Percentiles rank a stretch among this genome's conserved stretches.
These are phyloP conservation scores for Aix galericulata DNA, from an alignment of 2,113 vertebrate species.

Conservation along the genomic window DNA sequence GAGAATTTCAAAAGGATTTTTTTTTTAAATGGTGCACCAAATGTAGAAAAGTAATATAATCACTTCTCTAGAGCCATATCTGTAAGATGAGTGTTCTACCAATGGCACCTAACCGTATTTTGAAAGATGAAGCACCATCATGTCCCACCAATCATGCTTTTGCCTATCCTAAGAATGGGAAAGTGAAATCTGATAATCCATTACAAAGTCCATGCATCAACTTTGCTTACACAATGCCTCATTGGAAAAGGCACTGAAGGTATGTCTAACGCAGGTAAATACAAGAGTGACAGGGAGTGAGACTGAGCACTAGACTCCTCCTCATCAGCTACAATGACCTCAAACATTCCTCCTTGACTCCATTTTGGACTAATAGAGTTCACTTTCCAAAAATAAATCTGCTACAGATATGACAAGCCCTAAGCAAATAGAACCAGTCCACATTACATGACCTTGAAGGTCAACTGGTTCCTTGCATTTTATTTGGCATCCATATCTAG, in stretches of 20 bases:
- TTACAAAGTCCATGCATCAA: not conserved
- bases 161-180: not conserved
- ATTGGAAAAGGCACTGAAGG: not conserved
- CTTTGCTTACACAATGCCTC: not conserved
- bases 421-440: not conserved
- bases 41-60: not conserved
- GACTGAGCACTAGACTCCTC: not conserved
- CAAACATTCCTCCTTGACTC: not conserved
- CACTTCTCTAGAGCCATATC: not conserved
- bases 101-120: not conserved
- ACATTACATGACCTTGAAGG: not conserved
- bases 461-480: not conserved
- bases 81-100: not conserved
- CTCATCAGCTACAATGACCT: not conserved
- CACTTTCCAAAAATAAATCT: not conserved
- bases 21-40: not conserved
- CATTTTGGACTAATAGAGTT: not conserved
- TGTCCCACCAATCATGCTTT: not conserved
- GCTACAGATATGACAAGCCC: not conserved
- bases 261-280: not conserved
- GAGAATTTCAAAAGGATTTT: not conserved
- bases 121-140: not conserved
- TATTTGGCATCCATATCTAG: not conserved
- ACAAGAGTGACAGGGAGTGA: not conserved
- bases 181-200: not conserved